Evolutionary conservation across 2,113 vertebrate species (phyloP).

Genomic region (Pluvialis apricaria): DNA sequence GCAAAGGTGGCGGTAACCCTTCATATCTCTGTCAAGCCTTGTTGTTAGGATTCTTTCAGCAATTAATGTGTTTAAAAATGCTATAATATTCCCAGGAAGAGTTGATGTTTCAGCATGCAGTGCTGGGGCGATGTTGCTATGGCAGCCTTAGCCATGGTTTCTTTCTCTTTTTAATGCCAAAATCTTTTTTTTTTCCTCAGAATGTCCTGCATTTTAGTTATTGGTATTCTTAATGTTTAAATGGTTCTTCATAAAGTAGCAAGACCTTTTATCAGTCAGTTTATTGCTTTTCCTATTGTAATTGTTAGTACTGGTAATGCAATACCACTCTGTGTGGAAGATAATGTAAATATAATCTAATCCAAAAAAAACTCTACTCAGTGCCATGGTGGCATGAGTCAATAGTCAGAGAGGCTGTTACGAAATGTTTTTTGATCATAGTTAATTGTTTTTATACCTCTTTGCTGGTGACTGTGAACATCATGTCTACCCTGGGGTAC

Average conservation of each 20-base stretch:
- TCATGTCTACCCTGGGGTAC: not conserved
- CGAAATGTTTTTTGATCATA: not conserved
- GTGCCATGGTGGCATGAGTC: not conserved
- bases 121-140: constrained; percentile 64
- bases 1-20: not conserved
- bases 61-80: constrained; percentile 23
- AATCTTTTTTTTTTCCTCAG: not conserved
- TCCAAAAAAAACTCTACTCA: not conserved
- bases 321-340: not conserved
- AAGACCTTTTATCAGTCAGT: not conserved
- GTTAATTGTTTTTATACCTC: not conserved
- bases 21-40: not conserved
- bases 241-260: not conserved
- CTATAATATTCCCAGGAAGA: not conserved
- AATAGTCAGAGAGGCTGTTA: not conserved
- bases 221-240: not conserved
- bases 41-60: not conserved
- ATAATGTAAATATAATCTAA: not conserved
- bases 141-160: constrained; percentile 56
- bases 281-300: not conserved
- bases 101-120: not conserved
- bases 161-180: constrained; percentile 6
- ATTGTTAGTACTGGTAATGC: not conserved
- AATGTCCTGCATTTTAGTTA: not conserved
- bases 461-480: not conserved